Percentiles rank a stretch among this genome's conserved stretches.
Conservation (phyloP, 1,140 invertebrate genomes). For the Bemisia tabaci region DNA sequence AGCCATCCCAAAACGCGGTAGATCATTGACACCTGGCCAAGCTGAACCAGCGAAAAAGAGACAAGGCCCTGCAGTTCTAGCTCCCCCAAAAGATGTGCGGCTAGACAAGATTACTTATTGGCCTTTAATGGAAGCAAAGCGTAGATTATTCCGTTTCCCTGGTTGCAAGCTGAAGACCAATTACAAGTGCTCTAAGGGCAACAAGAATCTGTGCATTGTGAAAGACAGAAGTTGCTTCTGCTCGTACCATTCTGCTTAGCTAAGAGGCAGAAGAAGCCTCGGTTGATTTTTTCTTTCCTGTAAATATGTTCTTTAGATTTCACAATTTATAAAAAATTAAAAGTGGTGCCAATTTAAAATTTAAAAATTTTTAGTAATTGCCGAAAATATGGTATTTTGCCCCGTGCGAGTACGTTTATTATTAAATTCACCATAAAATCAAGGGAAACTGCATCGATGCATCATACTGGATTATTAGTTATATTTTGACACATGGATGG, state of each 20-base stretch:
- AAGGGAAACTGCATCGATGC: too few species aligned
- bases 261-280: background rate
- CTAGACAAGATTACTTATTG: background rate
- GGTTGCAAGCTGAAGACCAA: background rate
- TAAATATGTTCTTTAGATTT: slow-evolving; percentile 20
- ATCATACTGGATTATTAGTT: too few species aligned
- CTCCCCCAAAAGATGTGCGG: slow-evolving; percentile 16
- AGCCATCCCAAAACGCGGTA: slow-evolving; percentile 8
- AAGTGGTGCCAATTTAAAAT: too few species aligned
- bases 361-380: too few species aligned
- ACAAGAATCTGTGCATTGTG: background rate
- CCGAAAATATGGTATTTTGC: too few species aligned
- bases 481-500: too few species aligned
- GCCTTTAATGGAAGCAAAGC: background rate
- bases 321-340: too few species aligned
- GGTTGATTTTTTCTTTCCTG: background rate
- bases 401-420: too few species aligned
- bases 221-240: background rate
- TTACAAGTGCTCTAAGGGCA: background rate
- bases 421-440: too few species aligned
- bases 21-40: slow-evolving; percentile 5
- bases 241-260: background rate
- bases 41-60: background rate
- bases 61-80: slow-evolving; percentile 5
- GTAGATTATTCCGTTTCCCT: background rate